These are phyloP conservation scores for Agrotis clavis DNA, from an alignment of 2,888 invertebrate genomes.

Conservation along the genomic window DNA sequence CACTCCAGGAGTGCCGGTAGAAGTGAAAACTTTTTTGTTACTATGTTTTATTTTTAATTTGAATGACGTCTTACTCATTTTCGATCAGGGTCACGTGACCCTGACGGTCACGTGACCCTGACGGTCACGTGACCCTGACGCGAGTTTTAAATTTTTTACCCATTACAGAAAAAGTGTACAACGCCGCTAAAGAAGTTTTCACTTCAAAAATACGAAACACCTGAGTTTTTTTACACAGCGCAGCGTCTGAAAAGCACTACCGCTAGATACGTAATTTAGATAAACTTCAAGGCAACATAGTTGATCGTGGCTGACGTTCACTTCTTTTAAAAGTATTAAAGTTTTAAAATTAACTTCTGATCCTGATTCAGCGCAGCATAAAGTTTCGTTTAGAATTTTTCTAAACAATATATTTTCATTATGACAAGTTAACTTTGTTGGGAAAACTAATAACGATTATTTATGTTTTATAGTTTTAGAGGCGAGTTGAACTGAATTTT, in stretches of 20 bases:
- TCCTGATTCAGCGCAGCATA: conserved; percentile 29
- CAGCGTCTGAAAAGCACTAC: conserved; percentile 6
- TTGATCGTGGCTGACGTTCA: conserved; percentile 38
- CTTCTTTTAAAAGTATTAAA: conserved; percentile 49
- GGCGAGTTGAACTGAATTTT: background rate
- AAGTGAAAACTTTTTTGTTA: too few relatives aligned
- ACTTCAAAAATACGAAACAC: conserved; percentile 22
- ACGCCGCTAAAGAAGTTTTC: too few relatives aligned
- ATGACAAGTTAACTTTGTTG: conserved; percentile 26
- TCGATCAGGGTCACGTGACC: too few relatives aligned
- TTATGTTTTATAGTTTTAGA: background rate
- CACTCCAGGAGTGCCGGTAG: too few relatives aligned
- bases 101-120: too few relatives aligned
- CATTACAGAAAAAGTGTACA: too few relatives aligned
- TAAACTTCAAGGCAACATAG: conserved; percentile 32
- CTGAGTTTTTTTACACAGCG: background rate
- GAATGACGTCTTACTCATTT: too few relatives aligned
- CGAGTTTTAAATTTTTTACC: too few relatives aligned
- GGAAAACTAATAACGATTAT: conserved; percentile 16
- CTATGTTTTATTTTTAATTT: too few relatives aligned
- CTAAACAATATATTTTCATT: conserved; percentile 53
- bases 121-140: too few relatives aligned
- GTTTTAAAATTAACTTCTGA: conserved; percentile 59
- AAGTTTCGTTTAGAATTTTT: conserved; percentile 38
- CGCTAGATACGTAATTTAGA: conserved; percentile 38